phyloP scores from a whole-genome alignment of 2,888 invertebrate species.

The Thera britannica region DNA sequence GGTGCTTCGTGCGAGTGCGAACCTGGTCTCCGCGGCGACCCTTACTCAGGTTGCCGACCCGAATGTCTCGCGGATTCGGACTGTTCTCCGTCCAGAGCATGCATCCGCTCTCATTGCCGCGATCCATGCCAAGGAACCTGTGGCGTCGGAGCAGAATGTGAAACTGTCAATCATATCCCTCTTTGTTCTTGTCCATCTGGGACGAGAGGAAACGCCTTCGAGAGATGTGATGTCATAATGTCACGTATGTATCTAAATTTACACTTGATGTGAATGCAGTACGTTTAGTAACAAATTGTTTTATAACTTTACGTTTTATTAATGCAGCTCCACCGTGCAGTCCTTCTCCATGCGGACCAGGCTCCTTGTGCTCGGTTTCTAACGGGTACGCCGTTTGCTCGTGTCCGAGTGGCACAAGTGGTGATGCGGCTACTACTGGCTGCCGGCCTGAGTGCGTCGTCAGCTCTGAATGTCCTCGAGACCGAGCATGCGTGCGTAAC shows the following conservation, averaged over 20 bases:
- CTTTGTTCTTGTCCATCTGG: constrained; percentile 89
- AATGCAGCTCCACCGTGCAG: constrained; percentile 85
- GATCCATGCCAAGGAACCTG: constrained; percentile 94
- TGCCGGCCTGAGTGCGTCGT: constrained; percentile 94
- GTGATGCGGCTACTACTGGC: constrained; percentile 89
- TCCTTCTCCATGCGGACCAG: constrained; percentile 91
- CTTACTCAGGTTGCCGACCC: constrained; percentile 90
- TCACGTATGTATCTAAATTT: constrained; percentile 57
- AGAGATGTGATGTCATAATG: constrained; percentile 81
- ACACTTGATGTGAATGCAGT: neutral
- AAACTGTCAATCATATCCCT: constrained; percentile 89
- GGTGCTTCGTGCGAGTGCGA: constrained; percentile 90
- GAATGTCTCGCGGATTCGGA: constrained; percentile 96
- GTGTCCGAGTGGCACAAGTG: constrained; percentile 90
- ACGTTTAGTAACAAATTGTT: neutral
- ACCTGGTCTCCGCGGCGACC: constrained; percentile 89
- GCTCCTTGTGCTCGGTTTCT: constrained; percentile 87
- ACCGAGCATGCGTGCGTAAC: constrained; percentile 91
- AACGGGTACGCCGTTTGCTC: constrained; percentile 88
- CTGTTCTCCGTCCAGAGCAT: constrained; percentile 92
- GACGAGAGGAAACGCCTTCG: constrained; percentile 88
- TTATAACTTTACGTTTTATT: constrained; percentile 1
- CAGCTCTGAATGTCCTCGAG: constrained; percentile 91
- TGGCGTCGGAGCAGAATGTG: constrained; percentile 92
- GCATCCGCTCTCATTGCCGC: constrained; percentile 92